Conservation (phyloP, 2,888 invertebrate species). For the Chrysotoxum bicinctum region DNA sequence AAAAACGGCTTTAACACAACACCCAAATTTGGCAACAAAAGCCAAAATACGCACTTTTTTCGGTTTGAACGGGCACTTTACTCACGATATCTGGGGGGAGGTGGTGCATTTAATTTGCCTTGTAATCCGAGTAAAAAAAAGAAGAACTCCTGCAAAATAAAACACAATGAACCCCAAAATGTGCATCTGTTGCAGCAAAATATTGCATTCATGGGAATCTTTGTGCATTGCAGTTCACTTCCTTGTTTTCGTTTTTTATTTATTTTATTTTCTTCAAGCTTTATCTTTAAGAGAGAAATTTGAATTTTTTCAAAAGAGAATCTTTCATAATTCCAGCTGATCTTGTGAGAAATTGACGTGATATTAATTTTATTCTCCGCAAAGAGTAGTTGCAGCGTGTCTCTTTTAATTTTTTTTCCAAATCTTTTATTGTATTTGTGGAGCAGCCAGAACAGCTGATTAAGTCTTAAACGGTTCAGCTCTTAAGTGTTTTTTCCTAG, state of each 20-base stretch:
- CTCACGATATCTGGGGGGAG: constrained; percentile 47
- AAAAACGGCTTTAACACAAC: constrained; percentile 12
- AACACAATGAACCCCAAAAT: constrained; percentile 44
- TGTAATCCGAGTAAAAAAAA: constrained; percentile 3
- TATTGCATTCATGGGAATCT: constrained; percentile 70
- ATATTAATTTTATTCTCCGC: background rate
- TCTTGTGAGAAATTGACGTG: background rate
- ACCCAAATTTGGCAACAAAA: constrained; percentile 30
- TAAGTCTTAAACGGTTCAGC: background rate
- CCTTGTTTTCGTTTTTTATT: constrained; percentile 51
- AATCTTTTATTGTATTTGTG: background rate
- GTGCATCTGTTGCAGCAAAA: constrained; percentile 71
- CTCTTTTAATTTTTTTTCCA: background rate
- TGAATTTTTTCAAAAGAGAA: background rate
- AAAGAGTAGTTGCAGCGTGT: background rate
- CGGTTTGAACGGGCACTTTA: background rate
- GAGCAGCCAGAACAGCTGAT: constrained; percentile 52
- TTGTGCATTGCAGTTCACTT: constrained; percentile 64
- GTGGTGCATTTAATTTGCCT: constrained; percentile 66
- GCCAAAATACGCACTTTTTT: constrained; percentile 24
- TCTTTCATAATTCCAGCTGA: constrained; percentile 36
- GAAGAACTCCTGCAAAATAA: background rate
- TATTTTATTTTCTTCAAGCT: background rate
- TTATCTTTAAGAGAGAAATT: background rate
- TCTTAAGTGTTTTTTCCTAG: constrained; percentile 17